Conservation (phyloP, 2,888 invertebrate genomes). For the Mactromeris polynyma region DNA sequence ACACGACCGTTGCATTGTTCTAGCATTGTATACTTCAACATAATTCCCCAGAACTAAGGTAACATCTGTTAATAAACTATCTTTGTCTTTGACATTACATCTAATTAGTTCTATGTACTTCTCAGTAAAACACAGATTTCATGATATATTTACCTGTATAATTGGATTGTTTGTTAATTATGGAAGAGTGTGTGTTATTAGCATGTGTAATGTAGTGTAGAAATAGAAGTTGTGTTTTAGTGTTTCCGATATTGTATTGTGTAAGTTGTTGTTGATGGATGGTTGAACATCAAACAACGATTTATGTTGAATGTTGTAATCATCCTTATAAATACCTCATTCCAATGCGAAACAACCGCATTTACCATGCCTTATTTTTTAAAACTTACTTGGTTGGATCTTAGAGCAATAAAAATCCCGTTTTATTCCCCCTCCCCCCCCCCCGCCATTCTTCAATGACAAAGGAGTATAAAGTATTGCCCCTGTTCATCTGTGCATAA, state of each 20-base stretch:
- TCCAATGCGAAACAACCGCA: too few species aligned
- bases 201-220: not conserved
- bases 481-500: too few species aligned
- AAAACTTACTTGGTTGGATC: too few species aligned
- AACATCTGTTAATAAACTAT: slow-evolving; percentile 13
- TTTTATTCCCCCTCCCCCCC: too few species aligned
- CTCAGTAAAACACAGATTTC: not conserved
- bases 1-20: not conserved
- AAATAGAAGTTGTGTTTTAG: not conserved
- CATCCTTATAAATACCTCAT: too few species aligned
- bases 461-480: too few species aligned
- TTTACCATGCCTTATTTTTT: too few species aligned
- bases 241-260: not conserved
- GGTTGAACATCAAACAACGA: not conserved
- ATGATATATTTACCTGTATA: slow-evolving; percentile 16
- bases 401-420: too few species aligned
- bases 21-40: not conserved
- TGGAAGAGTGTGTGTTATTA: not conserved
- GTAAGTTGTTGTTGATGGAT: not conserved
- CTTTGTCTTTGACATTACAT: not conserved
- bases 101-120: slow-evolving; percentile 10
- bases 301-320: too few species aligned
- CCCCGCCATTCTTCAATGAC: too few species aligned
- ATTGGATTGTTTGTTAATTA: slow-evolving; percentile 16
- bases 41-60: not conserved